Base-by-base conservation (phyloP, 2,113 vertebrate species). In the Tympanuchus pallidicinctus region DNA sequence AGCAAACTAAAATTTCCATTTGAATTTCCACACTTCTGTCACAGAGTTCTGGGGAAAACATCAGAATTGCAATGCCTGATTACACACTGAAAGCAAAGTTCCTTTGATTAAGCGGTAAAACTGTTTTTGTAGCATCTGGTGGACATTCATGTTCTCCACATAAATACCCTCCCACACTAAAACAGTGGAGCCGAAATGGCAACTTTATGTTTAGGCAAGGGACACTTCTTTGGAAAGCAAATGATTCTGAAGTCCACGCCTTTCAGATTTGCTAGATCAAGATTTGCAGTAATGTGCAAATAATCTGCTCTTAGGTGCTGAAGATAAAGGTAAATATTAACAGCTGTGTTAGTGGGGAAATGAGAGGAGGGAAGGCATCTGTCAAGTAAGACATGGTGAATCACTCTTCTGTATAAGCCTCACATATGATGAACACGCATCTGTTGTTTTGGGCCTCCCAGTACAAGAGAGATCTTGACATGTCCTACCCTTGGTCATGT, bases 31-130 rank as follows among this genome's bases (percentile, higher is more conserved):
- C 40, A 27, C 14, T 4, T 40, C 22, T 45, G 42, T 43, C 36
- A 11, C 32, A 36, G 47, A 57, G 34, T 38, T 82, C 21, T 34
- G 25, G n/a, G 8, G 10, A 18, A 48, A 50, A 11, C 15, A 42
- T 45, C 27, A 52, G 48, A 78, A 67, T 22, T 25, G 38, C 0
- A 5, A 11, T 71, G 21, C 45, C 47, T 47, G 36, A 18, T 61
- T 67, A 73, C 30, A 66, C 8, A 50, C 66, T 38, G 27, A 63
- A 64, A 50, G 32, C 13, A 24, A 32, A 48, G 24, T 25, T 67
- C 13, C 5, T 13, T 1, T 13, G 13, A 20, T 34, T 52, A 40
- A 0, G 1, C 54, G 11, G 16, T 67, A 36, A 34, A 6, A 27
- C 22, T 63, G n/a, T 13, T 54, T 70, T 7, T 2, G 10, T 22